Evolutionary conservation across 2,888 invertebrate species (phyloP), one percentile per base, ranked within the genome.

Genomic region (Melanophora roralis): DNA sequence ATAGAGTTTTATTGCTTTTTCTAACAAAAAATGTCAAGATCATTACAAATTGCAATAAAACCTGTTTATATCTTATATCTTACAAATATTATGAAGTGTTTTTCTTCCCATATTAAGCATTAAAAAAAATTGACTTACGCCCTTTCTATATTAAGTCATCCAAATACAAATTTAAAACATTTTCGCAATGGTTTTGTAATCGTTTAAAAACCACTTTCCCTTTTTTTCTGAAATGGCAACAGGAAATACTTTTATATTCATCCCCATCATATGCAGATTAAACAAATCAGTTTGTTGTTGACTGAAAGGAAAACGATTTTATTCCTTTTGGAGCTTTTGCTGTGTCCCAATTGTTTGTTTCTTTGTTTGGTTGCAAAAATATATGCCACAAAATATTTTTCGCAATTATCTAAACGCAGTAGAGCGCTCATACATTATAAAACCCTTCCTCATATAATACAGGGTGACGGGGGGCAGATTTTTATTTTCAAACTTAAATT

Each of bases 391-490:
- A 60, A 68, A 67, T 75, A 68, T 77, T 71, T 71, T 64, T 64
- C 76, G 69, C 76, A 71, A 77, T 77, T 77, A 77, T 77, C 76
- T 77, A 71, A 36, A 77, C 69, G 62, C 76, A 77, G 76, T 77
- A 64, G 64, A 77, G 76, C 76, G 43, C 76, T 71, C 71, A 65
- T 59, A 77, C 71, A 51, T 64, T 59, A 76, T 57, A 71, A 19
- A 34, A 47, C 57, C 47, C 38, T 34, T 32, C 49, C 40, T 47
- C 36, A 51, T n/a, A n/a, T n/a, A n/a, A n/a, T n/a, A n/a, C n/a
- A n/a, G n/a, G n/a, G n/a, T n/a, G n/a, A n/a, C n/a, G n/a, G n/a
- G n/a, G n/a, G n/a, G n/a, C n/a, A n/a, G n/a, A n/a, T n/a, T n/a
- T n/a, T n/a, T n/a, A n/a, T n/a, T n/a, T n/a, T n/a, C n/a, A n/a